Evolutionary conservation across 2,113 vertebrate genomes (phyloP).

Genomic region (Chaenogobius annularis): DNA sequence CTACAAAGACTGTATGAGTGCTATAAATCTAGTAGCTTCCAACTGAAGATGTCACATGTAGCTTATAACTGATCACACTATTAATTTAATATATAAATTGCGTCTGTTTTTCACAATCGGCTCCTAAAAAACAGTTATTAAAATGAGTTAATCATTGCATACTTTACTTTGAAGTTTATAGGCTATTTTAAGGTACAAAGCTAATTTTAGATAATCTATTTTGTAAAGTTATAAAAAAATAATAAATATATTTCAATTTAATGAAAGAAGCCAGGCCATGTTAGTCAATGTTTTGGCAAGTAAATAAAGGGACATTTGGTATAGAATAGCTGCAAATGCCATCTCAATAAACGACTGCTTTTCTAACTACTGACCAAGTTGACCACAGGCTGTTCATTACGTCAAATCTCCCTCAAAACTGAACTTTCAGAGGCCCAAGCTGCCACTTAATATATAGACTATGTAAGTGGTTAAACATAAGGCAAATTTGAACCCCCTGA

Average conservation of each 20-base stretch:
- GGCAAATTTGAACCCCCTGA: slow-evolving; percentile 42
- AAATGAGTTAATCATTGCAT: slow-evolving; percentile 39
- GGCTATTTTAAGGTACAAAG: slow-evolving; percentile 10
- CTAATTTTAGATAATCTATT: slow-evolving; percentile 4
- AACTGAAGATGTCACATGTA: background rate
- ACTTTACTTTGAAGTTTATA: slow-evolving; percentile 4
- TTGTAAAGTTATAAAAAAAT: slow-evolving; percentile 38
- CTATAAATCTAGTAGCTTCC: background rate
- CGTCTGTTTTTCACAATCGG: slow-evolving; percentile 41
- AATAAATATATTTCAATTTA: slow-evolving; percentile 48
- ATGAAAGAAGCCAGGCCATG: slow-evolving; percentile 3
- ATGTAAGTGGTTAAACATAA: slow-evolving; percentile 7
- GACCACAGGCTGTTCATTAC: slow-evolving; percentile 10
- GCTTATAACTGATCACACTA: slow-evolving; percentile 22
- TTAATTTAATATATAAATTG: background rate
- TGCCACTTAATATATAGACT: slow-evolving; percentile 1
- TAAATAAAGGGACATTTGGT: slow-evolving; percentile 25
- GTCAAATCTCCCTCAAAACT: slow-evolving; percentile 19
- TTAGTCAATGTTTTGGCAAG: slow-evolving; percentile 3
- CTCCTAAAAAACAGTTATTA: slow-evolving; percentile 43
- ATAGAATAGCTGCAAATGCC: slow-evolving; percentile 30
- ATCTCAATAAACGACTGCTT: background rate
- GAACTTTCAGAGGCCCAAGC: slow-evolving; percentile 21
- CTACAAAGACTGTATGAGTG: slow-evolving; percentile 16
- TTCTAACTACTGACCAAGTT: slow-evolving; percentile 3